phyloP scores from a whole-genome alignment of 30 jellyfish, hydroid and myxozoan species.

The Chrysaora quinquecirrha region DNA sequence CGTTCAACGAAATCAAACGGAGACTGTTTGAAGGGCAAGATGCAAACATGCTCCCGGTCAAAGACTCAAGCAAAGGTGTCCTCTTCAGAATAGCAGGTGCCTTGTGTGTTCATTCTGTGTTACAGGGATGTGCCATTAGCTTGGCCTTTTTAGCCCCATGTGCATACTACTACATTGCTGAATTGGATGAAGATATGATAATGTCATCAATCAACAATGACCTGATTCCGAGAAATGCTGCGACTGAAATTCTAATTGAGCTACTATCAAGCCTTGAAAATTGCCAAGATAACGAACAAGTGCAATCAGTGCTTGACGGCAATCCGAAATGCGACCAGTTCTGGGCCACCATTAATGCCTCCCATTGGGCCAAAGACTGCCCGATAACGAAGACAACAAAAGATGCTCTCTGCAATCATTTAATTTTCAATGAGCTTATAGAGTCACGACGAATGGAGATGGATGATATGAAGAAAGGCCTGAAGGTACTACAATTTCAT shows the following conservation, averaged over 20 bases:
- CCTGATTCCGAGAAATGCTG: slow-evolving; percentile 1
- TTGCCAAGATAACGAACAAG: not conserved
- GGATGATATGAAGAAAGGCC: not conserved
- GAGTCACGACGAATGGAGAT: not conserved
- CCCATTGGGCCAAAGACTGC: slow-evolving; percentile 6
- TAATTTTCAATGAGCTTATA: not conserved
- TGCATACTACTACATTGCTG: not conserved
- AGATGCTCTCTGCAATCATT: not conserved
- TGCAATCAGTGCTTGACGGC: not conserved
- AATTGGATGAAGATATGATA: slow-evolving; percentile 9
- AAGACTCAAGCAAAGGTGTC: not conserved
- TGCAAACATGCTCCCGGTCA: not conserved
- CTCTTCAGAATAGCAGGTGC: not conserved
- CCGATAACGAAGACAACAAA: not conserved
- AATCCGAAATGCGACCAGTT: not conserved
- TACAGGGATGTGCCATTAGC: not conserved
- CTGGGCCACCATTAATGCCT: slow-evolving; percentile 3
- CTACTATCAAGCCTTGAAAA: not conserved
- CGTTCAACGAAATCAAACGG: not conserved
- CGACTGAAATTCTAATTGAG: not conserved
- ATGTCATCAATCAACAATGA: not conserved
- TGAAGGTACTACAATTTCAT: not conserved
- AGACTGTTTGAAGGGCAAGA: not conserved
- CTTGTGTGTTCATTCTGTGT: not conserved
- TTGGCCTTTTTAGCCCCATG: not conserved